Base-by-base conservation (phyloP, 2,113 vertebrate species). In the Aptenodytes patagonicus region DNA sequence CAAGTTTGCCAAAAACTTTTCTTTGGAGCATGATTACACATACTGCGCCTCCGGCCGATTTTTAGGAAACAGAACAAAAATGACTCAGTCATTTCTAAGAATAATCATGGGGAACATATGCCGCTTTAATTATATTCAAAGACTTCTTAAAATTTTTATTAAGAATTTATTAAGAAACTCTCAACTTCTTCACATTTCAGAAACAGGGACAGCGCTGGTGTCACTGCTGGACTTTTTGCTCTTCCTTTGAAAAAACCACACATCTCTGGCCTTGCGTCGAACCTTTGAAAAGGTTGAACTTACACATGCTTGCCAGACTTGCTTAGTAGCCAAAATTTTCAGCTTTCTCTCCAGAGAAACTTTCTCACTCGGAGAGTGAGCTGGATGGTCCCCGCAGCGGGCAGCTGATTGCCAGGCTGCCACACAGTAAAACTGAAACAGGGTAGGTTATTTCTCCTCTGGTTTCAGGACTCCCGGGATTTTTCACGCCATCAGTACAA, bases 1-100 rank as follows among this genome's bases (percentile, higher is more conserved):
- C 49, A 57, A 54, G 34, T 54, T 52, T 72, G 49, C 65, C 40
- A 72, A 83, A 76, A 86, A 2, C 13, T 44, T 90, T 83, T 83
- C 9, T 89, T 71, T 60, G 36, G 77, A n/a, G 5, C 62, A 76
- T 46, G 54, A 80, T 76, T 65, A 79, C 57, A 89, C 17, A 78
- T 5, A 12, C 40, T 65, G 54, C 0, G 6, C 25, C 42, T 58
- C 55, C 52, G 84, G 34, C 46, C 62, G 49, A 83, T 51, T 87
- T 91, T 89, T 60, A 85, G 66, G 81, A 85, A 87, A 54, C 77
- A 93, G 83, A 89, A 79, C 31, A 66, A 61, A 58, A 52, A 38
- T 83, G 62, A 94, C 79, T 93, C 85, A 84, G 38, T 40, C 19
- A 34, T 49, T 96, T 93, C 86, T 84, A 84, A 80, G 94, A 97